Percentiles rank a stretch among this genome's conserved stretches.
Conservation (phyloP, 2,113 vertebrate genomes). For the Panurus biarmicus region DNA sequence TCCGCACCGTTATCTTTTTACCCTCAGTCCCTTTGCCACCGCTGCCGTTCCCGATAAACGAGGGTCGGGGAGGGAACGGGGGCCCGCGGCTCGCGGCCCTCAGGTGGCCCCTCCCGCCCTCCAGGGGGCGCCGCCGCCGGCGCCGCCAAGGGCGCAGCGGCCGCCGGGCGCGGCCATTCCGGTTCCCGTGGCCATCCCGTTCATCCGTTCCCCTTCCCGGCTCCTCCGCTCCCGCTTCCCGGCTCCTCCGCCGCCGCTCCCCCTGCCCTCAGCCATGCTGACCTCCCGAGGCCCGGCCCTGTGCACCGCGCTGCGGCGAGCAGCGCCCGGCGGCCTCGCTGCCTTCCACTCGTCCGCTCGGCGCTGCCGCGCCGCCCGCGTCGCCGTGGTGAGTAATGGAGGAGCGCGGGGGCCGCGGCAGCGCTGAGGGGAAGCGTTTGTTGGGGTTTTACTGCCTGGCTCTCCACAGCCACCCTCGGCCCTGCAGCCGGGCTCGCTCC, state of each 20-base stretch:
- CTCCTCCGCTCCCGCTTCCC: accelerated
- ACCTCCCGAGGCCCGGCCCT: not conserved
- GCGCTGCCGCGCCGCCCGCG: slow-evolving; percentile 18
- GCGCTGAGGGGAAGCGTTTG: not conserved
- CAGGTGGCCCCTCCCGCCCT: not conserved
- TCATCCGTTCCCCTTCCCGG: accelerated
- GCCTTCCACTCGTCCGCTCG: slow-evolving; percentile 50
- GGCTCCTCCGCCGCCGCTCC: too few species aligned
- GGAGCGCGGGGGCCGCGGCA: not conserved
- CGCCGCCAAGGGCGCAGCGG: not conserved
- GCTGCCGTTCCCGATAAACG: accelerated
- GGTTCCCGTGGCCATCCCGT: too few species aligned
- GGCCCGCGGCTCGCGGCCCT: not conserved
- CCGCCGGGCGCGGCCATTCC: not conserved
- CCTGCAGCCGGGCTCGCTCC: not conserved
- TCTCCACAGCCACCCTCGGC: too few species aligned
- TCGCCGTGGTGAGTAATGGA: slow-evolving; percentile 67
- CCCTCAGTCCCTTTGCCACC: not conserved
- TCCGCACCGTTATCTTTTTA: too few species aligned
- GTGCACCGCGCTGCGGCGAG: not conserved
- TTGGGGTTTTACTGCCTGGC: too few species aligned
- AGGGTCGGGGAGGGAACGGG: accelerated
- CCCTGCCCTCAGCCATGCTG: not conserved
- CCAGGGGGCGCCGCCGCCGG: not conserved
- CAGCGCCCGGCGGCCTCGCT: not conserved